Conservation (phyloP, 2,888 invertebrate species). For the Papilio demoleus region DNA sequence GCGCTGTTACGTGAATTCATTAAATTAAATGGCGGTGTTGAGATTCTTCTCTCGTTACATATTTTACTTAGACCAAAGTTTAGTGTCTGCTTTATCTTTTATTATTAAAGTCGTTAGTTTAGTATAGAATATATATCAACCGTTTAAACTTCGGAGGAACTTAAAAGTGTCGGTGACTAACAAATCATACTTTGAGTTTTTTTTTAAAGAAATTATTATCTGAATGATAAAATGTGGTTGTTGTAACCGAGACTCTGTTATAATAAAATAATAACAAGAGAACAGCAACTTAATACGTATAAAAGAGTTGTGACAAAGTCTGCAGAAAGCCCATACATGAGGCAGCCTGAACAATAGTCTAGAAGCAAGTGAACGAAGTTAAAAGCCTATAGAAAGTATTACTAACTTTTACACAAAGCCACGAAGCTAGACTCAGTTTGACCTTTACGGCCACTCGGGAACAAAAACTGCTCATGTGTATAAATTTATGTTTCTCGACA, state of each 20-base stretch:
- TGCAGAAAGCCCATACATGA: background rate
- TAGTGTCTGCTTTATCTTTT: background rate
- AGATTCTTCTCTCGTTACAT: background rate
- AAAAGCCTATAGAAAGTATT: conserved; percentile 32
- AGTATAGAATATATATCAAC: too few relatives aligned
- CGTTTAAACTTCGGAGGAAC: too few relatives aligned
- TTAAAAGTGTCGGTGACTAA: too few relatives aligned
- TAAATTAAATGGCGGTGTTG: background rate
- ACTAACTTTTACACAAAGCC: conserved; percentile 30
- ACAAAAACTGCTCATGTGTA: conserved; percentile 26
- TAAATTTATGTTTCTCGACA: conserved; percentile 31
- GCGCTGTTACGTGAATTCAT: background rate
- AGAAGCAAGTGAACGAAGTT: conserved; percentile 30
- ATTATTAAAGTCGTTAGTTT: background rate
- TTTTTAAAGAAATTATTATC: too few relatives aligned
- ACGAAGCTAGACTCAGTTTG: conserved; percentile 25
- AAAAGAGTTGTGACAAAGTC: conserved; percentile 7
- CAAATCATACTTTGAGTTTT: too few relatives aligned
- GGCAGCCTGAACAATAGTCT: conserved; percentile 20
- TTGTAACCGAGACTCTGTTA: background rate
- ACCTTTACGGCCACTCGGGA: conserved; percentile 26
- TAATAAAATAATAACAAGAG: background rate
- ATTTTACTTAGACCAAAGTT: background rate
- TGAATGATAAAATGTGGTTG: background rate
- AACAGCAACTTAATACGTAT: background rate